These are phyloP conservation scores for Glyphotaelius pellucidus DNA, from an alignment of 2,888 invertebrate species.

Conservation along the genomic window DNA sequence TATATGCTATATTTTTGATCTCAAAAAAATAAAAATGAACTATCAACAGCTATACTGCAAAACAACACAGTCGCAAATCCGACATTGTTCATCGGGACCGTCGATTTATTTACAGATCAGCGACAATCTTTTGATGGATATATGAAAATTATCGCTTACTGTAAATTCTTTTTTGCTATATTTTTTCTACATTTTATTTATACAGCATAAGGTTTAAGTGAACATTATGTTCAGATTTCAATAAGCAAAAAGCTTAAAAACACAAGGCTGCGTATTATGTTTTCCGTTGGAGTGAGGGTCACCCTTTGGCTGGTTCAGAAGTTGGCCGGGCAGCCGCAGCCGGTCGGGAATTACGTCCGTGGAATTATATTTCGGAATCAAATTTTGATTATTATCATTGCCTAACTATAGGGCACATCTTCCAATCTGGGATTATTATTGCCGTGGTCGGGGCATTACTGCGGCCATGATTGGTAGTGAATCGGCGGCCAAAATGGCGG, in stretches of 20 bases:
- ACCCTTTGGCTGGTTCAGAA: slow-evolving; percentile 40
- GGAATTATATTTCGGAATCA: slow-evolving; percentile 66
- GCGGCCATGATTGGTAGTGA: slow-evolving; percentile 37
- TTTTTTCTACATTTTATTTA: too few relatives aligned
- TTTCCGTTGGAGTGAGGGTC: not conserved
- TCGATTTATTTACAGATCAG: too few relatives aligned
- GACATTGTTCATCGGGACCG: too few relatives aligned
- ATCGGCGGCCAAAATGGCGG: slow-evolving; percentile 49
- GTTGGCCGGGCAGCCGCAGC: slow-evolving; percentile 14
- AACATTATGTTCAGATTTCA: not conserved
- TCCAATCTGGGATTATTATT: slow-evolving; percentile 49
- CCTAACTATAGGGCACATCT: slow-evolving; percentile 65
- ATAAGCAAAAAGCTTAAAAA: not conserved
- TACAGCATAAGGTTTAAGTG: too few relatives aligned
- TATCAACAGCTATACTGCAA: too few relatives aligned
- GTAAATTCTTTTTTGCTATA: too few relatives aligned
- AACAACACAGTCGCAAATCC: too few relatives aligned
- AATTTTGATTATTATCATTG: slow-evolving; percentile 66
- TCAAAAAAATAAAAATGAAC: too few relatives aligned
- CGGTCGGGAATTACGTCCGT: slow-evolving; percentile 49
- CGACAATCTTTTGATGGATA: too few relatives aligned
- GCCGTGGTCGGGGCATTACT: slow-evolving; percentile 60
- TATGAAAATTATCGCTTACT: too few relatives aligned
- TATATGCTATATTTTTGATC: too few relatives aligned
- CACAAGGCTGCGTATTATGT: not conserved